Base-by-base conservation (phyloP, 2,797 vertebrate genomes). In the Vultur gryphus region DNA sequence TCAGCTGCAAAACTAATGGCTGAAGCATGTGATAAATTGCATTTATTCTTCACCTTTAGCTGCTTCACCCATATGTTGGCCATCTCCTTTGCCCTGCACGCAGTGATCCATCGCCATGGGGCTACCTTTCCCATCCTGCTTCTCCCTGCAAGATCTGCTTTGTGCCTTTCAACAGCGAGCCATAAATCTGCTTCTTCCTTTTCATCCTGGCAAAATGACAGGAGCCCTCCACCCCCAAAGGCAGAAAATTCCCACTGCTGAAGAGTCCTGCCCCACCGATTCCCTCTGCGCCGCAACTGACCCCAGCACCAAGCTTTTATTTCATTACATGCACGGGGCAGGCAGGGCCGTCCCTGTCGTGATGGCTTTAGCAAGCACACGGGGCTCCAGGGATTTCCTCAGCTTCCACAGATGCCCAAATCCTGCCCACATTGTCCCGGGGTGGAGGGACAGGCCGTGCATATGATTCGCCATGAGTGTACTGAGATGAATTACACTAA, bases 151-250 rank as follows among this genome's bases (percentile, higher is more conserved):
- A 78, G 80, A 84, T 52, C 61, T 92, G 33, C 43, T 87, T 21
- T 46, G 52, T 67, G 49, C 57, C 72, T 87, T 91, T 89, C 89
- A 58, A 44, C 58, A 93, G 41, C 37, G 69, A 80, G 39, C 65
- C 39, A 61, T 78, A 84, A 95, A 96, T 91, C 89, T 85, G n/a
- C 58, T 73, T 10, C 69, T 84, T 89, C 72, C 43, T 91, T 85
- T 87, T 31, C 57, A 35, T 44, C 58, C 64, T 12, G 8, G 65
- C 37, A 39, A 54, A 37, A 48, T 2, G n/a, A 51, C 44, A 59
- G 49, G 54, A 92, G 33, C 21, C 41, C 54, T 83, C 52, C 19
- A 52, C 8, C 29, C 51, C 11, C 31, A 46, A 70, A 73, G 51
- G 48, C 75, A 82, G 75, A 75, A 85, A n/a, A 33, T 75, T 79